Conservation (phyloP, 2,797 vertebrate species). For the Sebastes taczanowskii region DNA sequence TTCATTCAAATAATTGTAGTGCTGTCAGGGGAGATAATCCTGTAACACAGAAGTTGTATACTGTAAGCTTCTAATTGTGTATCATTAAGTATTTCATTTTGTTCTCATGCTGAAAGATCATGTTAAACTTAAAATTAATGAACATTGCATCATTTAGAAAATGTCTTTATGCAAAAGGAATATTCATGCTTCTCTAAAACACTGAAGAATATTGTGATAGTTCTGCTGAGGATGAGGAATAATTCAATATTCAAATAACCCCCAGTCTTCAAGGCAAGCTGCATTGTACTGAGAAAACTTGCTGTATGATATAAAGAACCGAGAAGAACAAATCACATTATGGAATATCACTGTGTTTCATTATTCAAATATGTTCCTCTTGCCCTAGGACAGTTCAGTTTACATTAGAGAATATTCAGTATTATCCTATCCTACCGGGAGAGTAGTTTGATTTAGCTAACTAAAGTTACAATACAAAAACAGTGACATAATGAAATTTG, state of each 20-base stretch:
- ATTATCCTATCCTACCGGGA: not conserved
- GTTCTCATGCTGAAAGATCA: not conserved
- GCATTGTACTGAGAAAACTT: conserved; percentile 16
- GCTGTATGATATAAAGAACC: conserved; percentile 12
- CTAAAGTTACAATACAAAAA: conserved; percentile 18
- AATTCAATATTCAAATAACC: conserved; percentile 27
- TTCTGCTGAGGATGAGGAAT: not conserved
- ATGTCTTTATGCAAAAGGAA: not conserved
- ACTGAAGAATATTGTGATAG: not conserved
- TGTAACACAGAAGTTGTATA: not conserved
- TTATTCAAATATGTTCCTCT: conserved; percentile 52
- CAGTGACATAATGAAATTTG: conserved; percentile 10
- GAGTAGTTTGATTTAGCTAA: conserved; percentile 17
- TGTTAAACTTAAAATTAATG: not conserved
- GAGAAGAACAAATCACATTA: conserved; percentile 46
- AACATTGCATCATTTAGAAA: not conserved
- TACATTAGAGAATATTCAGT: conserved; percentile 50
- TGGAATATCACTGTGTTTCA: conserved; percentile 42
- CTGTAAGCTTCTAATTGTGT: not conserved
- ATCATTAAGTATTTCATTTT: not conserved
- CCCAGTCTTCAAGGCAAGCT: conserved; percentile 24
- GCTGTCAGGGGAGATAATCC: not conserved
- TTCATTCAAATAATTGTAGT: not conserved
- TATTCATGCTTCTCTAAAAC: conserved; percentile 15
- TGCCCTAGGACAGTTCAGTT: conserved; percentile 31